Conservation (phyloP, 1,140 invertebrate genomes). For the Sesamia nonagrioides region DNA sequence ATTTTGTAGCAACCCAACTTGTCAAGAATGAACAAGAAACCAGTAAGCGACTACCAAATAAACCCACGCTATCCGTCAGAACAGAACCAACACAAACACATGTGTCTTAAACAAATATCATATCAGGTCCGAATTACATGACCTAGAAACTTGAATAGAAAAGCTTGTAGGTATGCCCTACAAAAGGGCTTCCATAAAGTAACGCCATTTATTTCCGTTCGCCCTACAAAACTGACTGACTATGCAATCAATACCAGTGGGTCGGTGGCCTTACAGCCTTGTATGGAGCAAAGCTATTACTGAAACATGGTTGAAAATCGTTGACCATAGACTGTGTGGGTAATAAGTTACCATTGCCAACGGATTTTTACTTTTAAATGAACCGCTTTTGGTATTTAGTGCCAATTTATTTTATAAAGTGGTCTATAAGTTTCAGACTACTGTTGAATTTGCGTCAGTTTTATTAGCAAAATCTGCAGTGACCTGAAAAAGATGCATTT, state of each 20-base stretch:
- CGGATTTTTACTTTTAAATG: not conserved
- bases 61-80: not conserved
- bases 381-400: not conserved
- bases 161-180: constrained; percentile 36
- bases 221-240: constrained; percentile 65
- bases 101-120: constrained; percentile 4
- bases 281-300: constrained; percentile 49
- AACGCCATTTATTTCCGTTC: constrained; percentile 63
- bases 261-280: constrained; percentile 64
- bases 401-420: constrained; percentile 14
- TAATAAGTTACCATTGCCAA: constrained; percentile 4
- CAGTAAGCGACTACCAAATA: not conserved
- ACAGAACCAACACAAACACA: not conserved
- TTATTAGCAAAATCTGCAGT: not conserved
- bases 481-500: not conserved
- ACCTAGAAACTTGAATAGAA: constrained; percentile 56
- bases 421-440: not conserved
- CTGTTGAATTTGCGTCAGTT: too few species aligned
- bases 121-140: constrained; percentile 44
- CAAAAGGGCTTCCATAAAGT: constrained; percentile 52
- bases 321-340: not conserved
- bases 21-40: not conserved
- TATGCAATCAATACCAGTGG: constrained; percentile 62
- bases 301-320: constrained; percentile 39
- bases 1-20: too few species aligned